These are phyloP conservation scores for Spodoptera littoralis DNA, from an alignment of 2,888 invertebrate genomes.

Conservation along the genomic window DNA sequence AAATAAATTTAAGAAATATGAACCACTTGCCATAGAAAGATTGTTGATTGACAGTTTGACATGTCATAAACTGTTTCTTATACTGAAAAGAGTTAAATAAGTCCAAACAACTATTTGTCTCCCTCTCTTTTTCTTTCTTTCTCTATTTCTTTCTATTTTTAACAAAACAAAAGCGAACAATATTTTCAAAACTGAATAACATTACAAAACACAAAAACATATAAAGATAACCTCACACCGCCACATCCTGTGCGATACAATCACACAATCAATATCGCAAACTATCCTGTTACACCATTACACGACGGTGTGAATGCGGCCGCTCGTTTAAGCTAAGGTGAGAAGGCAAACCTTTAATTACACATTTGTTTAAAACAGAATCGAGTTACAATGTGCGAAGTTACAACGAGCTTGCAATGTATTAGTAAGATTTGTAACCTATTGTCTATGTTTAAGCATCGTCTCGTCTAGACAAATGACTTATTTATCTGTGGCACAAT, in stretches of 20 bases:
- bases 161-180: not conserved
- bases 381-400: constrained; percentile 35
- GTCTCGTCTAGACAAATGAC: not conserved
- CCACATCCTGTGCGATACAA: constrained; percentile 41
- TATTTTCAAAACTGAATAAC: not conserved
- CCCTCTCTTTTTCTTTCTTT: too few relatives aligned
- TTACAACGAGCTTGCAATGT: constrained; percentile 5
- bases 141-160: too few relatives aligned
- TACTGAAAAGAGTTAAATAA: too few relatives aligned
- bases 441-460: constrained; percentile 13
- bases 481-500: not conserved
- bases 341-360: constrained; percentile 48
- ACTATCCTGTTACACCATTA: constrained; percentile 39
- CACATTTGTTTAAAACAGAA: constrained; percentile 44
- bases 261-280: constrained; percentile 28
- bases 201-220: constrained; percentile 8
- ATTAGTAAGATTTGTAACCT: constrained; percentile 9
- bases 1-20: too few relatives aligned
- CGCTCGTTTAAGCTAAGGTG: constrained; percentile 48
- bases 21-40: too few relatives aligned
- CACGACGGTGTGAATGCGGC: constrained; percentile 41
- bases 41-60: too few relatives aligned
- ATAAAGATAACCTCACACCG: constrained; percentile 25
- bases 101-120: too few relatives aligned
- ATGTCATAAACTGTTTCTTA: too few relatives aligned